Base-by-base conservation (phyloP, 2,888 invertebrate genomes). In the Vandiemenella viatica region DNA sequence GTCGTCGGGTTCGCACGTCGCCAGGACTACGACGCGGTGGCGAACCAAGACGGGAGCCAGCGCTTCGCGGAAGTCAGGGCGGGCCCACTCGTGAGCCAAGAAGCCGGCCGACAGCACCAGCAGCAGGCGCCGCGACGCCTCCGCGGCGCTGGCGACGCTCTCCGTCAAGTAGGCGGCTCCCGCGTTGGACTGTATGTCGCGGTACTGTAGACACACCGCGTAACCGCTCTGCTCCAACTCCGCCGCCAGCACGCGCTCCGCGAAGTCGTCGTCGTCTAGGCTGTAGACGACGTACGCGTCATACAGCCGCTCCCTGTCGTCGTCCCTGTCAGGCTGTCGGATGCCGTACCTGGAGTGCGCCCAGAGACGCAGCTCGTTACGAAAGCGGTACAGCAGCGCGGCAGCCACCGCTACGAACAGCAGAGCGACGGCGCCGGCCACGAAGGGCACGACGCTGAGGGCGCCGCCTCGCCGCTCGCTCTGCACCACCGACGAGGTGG, bases 281-380 rank as follows among this genome's bases (percentile, higher is more conserved):
- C 84, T 83, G 71, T 90, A 91, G 54, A 87, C 80, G 63, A 91
- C 77, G 69, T 90, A 91, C 51, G 87, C 88, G 65, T 91, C 78
- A 72, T 84, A 76, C 60, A 77, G 66, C 63, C 78, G 68, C 68
- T 76, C 67, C 66, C 67, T 50, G 68, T 71, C 59, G 68, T 73
- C 66, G 46, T 52, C 55, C 17, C 48, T 45, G 20, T 57, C 58
- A 10, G 48, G 51, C 5, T 86, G 71, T 58, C 86, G 72, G 45
- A 85, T 72, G 37, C 85, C 85, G 64, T 83, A 90, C 57, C 74
- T 77, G 15, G 83, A 78, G 67, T 83, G 83, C 58, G 83, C 76
- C 83, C 85, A 86, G 53, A 86, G 70, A 55, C 82, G 75, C 50
- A 86, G 78, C 62, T 84, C 82, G 65, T 83, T 79, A 48, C 84